These are phyloP conservation scores for Scomber japonicus DNA, from an alignment of 2,113 vertebrate species.

Conservation along the genomic window DNA sequence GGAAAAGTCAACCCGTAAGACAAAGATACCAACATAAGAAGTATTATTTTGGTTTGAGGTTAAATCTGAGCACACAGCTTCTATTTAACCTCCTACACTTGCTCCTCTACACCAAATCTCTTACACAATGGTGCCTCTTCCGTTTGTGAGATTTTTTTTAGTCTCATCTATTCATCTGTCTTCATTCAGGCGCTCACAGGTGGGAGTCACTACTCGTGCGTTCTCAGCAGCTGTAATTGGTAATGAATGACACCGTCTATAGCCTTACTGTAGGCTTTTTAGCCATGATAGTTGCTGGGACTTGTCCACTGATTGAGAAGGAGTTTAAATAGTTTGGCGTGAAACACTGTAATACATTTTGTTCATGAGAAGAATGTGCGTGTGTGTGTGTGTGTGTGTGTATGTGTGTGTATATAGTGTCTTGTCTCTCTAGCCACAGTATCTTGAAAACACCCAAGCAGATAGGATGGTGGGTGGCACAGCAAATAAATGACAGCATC, in stretches of 20 bases:
- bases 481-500: conserved; percentile 41
- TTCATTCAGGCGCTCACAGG: conserved; percentile 20
- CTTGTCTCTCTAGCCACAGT: not conserved
- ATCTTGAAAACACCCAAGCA: conserved; percentile 49
- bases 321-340: not conserved
- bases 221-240: conserved; percentile 35
- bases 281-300: conserved; percentile 6
- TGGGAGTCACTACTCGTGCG: conserved; percentile 6
- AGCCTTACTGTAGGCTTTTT: conserved; percentile 13
- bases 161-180: conserved; percentile 25
- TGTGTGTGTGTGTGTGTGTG: not conserved
- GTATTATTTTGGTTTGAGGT: conserved; percentile 11
- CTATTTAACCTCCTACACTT: conserved; percentile 12
- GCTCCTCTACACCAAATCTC: conserved; percentile 8
- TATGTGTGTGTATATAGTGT: not conserved
- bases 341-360: conserved; percentile 5
- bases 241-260: not conserved
- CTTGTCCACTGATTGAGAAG: not conserved
- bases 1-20: not conserved
- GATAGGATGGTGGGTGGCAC: conserved; percentile 62
- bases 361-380: not conserved
- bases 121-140: conserved; percentile 22
- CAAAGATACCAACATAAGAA: not conserved
- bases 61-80: conserved; percentile 12
- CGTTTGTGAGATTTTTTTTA: conserved; percentile 4